Evolutionary conservation across 2,113 vertebrate species (phyloP).

Genomic region (Pionites leucogaster): DNA sequence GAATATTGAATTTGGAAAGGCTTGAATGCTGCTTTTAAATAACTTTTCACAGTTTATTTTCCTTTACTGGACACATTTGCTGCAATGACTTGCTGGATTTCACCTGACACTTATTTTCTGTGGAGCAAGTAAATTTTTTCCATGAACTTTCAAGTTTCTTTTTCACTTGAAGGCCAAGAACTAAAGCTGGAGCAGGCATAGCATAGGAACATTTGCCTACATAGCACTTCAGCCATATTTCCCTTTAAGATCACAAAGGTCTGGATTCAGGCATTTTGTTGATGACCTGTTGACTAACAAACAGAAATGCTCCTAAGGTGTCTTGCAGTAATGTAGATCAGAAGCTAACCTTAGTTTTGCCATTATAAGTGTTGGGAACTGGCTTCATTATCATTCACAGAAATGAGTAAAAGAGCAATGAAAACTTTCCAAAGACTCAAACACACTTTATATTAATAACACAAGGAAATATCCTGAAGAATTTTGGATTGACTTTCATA

Average conservation of each 20-base stretch:
- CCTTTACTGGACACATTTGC: background rate
- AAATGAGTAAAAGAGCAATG: background rate
- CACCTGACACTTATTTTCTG: background rate
- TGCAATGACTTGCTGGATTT: background rate
- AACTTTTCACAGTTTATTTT: slow-evolving; percentile 17
- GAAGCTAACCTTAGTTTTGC: background rate
- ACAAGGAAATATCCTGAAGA: background rate
- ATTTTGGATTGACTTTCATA: background rate
- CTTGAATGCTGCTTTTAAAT: background rate
- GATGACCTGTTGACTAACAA: background rate
- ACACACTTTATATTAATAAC: background rate
- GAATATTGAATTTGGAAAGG: background rate
- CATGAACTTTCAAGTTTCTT: background rate
- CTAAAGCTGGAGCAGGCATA: background rate
- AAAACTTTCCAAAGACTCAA: background rate
- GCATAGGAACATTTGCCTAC: background rate
- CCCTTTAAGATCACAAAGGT: background rate
- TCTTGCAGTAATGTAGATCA: background rate
- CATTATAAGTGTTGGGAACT: background rate
- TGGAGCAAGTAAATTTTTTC: background rate
- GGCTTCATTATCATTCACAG: background rate
- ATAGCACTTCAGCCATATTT: background rate
- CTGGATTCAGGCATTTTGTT: background rate
- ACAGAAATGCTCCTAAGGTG: background rate
- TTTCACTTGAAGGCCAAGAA: background rate